A percentile compares a stretch with the other conserved stretches of the same genome.
Evolutionary conservation across 2,888 invertebrate genomes (phyloP).

Genomic region (Diploptera punctata): DNA sequence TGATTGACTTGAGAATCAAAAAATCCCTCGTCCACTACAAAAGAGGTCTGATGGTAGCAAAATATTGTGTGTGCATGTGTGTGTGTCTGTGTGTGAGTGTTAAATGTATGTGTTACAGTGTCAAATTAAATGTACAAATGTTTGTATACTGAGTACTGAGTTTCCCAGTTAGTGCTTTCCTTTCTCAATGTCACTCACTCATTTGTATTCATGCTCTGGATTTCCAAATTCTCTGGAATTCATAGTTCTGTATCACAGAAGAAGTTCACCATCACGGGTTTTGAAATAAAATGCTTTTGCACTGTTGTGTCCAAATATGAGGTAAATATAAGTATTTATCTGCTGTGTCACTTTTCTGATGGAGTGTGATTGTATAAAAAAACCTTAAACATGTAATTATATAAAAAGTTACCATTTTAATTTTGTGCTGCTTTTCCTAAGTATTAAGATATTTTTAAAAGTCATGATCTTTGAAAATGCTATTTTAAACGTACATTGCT

Average conservation of each 20-base stretch:
- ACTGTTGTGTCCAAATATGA: slow-evolving; percentile 15
- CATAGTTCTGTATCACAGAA: slow-evolving; percentile 13
- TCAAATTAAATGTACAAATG: slow-evolving; percentile 9
- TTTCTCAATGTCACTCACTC: neutral
- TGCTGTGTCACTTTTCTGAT: neutral
- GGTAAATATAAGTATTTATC: neutral
- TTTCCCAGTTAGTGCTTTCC: slow-evolving; percentile 3
- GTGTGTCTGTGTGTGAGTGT: neutral
- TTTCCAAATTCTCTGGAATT: slow-evolving; percentile 7
- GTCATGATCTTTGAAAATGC: neutral
- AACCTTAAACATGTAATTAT: neutral
- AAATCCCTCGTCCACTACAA: neutral
- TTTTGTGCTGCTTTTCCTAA: neutral
- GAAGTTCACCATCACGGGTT: slow-evolving; percentile 18
- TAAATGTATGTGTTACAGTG: neutral
- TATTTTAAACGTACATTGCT: neutral
- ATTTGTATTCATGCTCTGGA: neutral
- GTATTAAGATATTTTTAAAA: neutral
- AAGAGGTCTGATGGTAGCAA: neutral
- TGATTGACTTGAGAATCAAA: slow-evolving; percentile 5
- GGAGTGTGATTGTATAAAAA: neutral
- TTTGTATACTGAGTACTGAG: slow-evolving; percentile 8
- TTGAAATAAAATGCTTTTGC: slow-evolving; percentile 11
- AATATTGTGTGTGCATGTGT: no score
- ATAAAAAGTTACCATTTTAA: neutral